Base-by-base conservation (phyloP, 2,888 invertebrate species). In the Caradrina clavipalpis region DNA sequence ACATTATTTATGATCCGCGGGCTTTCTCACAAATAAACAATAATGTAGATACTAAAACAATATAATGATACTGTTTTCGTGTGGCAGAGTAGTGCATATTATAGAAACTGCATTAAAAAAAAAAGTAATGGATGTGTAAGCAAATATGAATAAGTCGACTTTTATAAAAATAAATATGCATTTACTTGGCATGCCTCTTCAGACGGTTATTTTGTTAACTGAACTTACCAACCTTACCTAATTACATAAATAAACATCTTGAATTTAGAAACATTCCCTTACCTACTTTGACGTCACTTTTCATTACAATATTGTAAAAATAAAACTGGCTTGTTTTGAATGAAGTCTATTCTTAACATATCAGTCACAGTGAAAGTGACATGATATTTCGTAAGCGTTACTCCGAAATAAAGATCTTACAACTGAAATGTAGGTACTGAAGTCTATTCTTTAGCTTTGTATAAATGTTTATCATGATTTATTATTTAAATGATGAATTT, bases 1-100 rank as follows among this genome's bases (percentile, higher is more conserved):
- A 89, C 91, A 91, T 94, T 94, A 94, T 95, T 95, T 94, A 95
- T 92, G 90, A 90, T 82, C 75, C 56, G 60, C 77, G 75, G 78
- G 88, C 84, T 87, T 88, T 88, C 84, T 81, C 81, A 78, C 88
- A 89, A 89, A 90, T 88, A 89, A 90, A 90, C 83, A 83, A 84
- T 80, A 75, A 76, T 81, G 76, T 69, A 50, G 69, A 69, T 58
- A 55, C 72, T 69, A 70, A 75, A 75, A 73, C 65, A 64, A 61
- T 68, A 47, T 31, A 72, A 47, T 22, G 26, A 51, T 49, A 22
- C 19, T 62, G 56, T 71, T 68, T 71, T 70, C 10, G 39, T 54
- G 57, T 69, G 59, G 59, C 60, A 49, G 47, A 60, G 22, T 65
- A 73, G 35, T 64, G 26, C 49, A 45, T 61, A 35, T 51, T 39